phyloP scores from a whole-genome alignment of 2,113 vertebrate species.

The Parus major region DNA sequence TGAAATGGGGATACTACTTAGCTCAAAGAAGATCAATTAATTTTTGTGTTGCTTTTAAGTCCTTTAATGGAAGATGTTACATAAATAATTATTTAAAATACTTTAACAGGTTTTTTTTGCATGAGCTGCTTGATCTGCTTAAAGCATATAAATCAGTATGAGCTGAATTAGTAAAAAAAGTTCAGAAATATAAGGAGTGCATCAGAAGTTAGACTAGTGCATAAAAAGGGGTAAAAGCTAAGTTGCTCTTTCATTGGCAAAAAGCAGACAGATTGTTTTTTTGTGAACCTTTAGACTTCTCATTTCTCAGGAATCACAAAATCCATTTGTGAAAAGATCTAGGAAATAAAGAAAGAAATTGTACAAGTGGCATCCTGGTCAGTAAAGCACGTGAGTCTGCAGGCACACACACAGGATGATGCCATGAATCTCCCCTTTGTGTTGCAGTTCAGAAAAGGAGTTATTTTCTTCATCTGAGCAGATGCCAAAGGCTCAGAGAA shows the following conservation, averaged over 20 bases:
- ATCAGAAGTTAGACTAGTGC: neutral
- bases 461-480: constrained; percentile 16
- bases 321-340: constrained; percentile 35
- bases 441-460: constrained; percentile 7
- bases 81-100: constrained; percentile 39
- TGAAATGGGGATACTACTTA: neutral
- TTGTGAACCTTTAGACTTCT: neutral
- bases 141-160: neutral
- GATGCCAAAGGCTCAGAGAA: neutral
- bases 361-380: neutral
- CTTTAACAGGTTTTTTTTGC: neutral
- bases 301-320: constrained; percentile 25
- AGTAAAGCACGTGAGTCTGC: neutral
- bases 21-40: neutral
- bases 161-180: neutral
- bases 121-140: neutral
- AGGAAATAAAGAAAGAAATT: constrained; percentile 23
- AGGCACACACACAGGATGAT: neutral
- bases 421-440: neutral
- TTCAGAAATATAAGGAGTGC: neutral
- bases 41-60: constrained; percentile 36
- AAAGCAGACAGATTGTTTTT: neutral
- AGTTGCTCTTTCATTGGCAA: neutral
- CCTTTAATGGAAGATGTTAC: constrained; percentile 2
- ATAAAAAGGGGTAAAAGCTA: neutral